Conservation (phyloP, 2,888 invertebrate species). For the Plusia festucae region DNA sequence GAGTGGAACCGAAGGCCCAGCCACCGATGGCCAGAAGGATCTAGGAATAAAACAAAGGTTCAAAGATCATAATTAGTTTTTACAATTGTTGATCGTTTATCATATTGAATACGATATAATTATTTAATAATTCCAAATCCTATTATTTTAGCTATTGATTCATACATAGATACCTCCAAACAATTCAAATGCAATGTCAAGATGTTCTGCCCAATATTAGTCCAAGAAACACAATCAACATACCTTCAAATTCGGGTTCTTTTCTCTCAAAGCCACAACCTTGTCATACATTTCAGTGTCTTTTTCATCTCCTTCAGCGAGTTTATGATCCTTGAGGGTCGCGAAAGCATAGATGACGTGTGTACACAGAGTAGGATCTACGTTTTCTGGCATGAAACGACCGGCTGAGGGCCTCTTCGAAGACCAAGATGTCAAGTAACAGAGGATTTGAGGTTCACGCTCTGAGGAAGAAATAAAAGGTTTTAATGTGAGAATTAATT, state of each 20-base stretch:
- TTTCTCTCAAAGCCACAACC: constrained; percentile 95
- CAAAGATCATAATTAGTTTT: too few relatives aligned
- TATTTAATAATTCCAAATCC: too few relatives aligned
- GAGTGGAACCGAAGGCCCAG: constrained; percentile 98
- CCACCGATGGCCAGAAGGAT: constrained; percentile 97
- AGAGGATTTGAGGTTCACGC: constrained; percentile 96
- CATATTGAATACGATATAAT: too few relatives aligned
- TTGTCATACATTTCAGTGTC: constrained; percentile 96
- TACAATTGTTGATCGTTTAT: too few relatives aligned
- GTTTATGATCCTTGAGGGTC: constrained; percentile 95
- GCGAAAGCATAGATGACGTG: constrained; percentile 99
- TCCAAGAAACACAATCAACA: not conserved
- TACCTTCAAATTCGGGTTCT: constrained; percentile 96
- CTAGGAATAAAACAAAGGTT: constrained; percentile 77
- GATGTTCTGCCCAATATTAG: too few relatives aligned
- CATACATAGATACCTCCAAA: too few relatives aligned
- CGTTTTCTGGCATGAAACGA: constrained; percentile 96
- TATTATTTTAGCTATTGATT: too few relatives aligned
- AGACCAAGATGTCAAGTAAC: constrained; percentile 99
- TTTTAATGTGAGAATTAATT: not conserved
- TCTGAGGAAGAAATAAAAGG: constrained; percentile 84
- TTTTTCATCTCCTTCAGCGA: constrained; percentile 94
- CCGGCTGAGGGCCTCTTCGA: constrained; percentile 96
- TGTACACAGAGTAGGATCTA: constrained; percentile 96
- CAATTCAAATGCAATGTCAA: too few relatives aligned